These are phyloP conservation scores for Hemiscyllium ocellatum DNA, from an alignment of 2,113 vertebrate genomes.

Conservation along the genomic window DNA sequence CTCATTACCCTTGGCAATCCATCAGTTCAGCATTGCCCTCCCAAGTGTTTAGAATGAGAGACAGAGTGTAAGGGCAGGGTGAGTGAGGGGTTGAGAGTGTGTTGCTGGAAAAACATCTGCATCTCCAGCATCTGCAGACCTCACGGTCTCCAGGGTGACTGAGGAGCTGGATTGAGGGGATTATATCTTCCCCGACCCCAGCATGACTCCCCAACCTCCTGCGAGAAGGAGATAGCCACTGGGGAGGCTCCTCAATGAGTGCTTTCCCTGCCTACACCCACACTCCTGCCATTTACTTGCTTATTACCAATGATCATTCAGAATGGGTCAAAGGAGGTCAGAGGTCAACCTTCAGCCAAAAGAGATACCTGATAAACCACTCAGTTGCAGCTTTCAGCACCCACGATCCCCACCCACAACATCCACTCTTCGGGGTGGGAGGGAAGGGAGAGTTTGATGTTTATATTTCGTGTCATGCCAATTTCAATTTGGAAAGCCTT, in stretches of 20 bases:
- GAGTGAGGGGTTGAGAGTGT: too few relatives aligned
- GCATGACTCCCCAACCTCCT: background rate
- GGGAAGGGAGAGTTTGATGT: background rate
- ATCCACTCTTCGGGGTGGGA: background rate
- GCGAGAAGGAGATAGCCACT: background rate
- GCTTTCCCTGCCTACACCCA: too few relatives aligned
- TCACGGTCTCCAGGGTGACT: too few relatives aligned
- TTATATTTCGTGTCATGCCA: background rate
- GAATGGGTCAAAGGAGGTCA: too few relatives aligned
- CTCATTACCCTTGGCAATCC: background rate
- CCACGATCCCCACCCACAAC: too few relatives aligned
- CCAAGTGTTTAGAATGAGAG: background rate
- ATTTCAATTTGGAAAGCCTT: background rate
- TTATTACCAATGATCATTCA: background rate
- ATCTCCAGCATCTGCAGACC: too few relatives aligned
- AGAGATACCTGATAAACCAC: background rate
- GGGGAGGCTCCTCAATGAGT: too few relatives aligned
- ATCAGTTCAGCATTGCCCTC: background rate
- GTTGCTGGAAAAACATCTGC: too few relatives aligned
- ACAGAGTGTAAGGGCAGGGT: background rate
- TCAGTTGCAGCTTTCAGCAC: too few relatives aligned
- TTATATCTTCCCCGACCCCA: background rate
- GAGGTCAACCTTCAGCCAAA: background rate
- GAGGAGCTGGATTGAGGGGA: background rate
- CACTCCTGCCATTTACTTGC: too few relatives aligned